A percentile compares a stretch with the other conserved stretches of the same genome.
Conservation (phyloP, 2,797 vertebrate species). For the Neostethus bicornis region DNA sequence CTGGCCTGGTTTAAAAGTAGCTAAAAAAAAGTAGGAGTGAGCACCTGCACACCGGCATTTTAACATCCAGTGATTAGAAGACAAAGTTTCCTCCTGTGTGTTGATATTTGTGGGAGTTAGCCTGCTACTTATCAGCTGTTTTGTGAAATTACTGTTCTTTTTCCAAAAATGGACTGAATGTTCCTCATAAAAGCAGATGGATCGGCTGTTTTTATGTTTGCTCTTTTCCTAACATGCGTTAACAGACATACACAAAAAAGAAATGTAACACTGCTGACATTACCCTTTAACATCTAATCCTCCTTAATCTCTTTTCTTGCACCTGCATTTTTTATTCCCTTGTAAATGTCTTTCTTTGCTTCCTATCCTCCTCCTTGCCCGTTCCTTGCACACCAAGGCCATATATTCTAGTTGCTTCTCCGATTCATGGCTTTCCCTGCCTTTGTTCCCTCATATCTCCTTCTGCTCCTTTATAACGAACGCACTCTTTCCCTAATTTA, state of each 20-base stretch:
- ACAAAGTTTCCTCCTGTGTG: constrained; percentile 18
- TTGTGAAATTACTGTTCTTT: constrained; percentile 8
- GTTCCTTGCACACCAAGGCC: constrained; percentile 11
- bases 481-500: constrained; percentile 25
- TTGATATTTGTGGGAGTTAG: constrained; percentile 6
- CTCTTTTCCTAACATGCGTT: constrained; percentile 25
- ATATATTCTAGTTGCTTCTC: no score
- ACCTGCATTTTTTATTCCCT: constrained; percentile 4
- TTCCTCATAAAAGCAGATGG: not conserved
- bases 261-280: constrained; percentile 8
- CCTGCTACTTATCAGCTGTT: constrained; percentile 14
- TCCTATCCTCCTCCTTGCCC: not conserved
- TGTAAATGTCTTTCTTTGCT: constrained; percentile 9
- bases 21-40: no score
- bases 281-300: constrained; percentile 18
- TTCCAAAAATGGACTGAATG: constrained; percentile 3
- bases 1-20: no score
- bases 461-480: not conserved
- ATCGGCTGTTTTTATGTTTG: not conserved
- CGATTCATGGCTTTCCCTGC: no score
- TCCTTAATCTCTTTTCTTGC: constrained; percentile 10
- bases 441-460: not conserved
- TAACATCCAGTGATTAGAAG: constrained; percentile 1
- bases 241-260: constrained; percentile 18
- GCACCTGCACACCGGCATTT: constrained; percentile 1